Evolutionary conservation across 2,888 invertebrate genomes (phyloP).

Genomic region (Sturmia bella): DNA sequence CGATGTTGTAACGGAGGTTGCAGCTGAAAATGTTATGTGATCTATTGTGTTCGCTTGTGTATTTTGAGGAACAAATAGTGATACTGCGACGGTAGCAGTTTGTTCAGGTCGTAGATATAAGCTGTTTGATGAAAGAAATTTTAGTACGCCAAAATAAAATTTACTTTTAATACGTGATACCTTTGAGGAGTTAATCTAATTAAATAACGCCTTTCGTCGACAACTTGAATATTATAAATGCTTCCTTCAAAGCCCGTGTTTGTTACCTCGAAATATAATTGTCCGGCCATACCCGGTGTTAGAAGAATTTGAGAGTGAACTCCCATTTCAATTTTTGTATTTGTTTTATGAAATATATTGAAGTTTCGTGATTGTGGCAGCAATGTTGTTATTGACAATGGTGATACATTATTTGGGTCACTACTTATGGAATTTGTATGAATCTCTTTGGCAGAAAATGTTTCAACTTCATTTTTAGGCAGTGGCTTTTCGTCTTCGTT

Average conservation of each 20-base stretch:
- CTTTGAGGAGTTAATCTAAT: conserved; percentile 83
- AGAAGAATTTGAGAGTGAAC: conserved; percentile 82
- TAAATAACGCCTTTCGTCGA: conserved; percentile 84
- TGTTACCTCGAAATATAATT: conserved; percentile 87
- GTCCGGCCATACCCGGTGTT: conserved; percentile 78
- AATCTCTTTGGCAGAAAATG: conserved; percentile 76
- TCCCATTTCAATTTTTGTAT: conserved; percentile 82
- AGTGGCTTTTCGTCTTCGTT: conserved; percentile 56
- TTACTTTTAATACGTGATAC: conserved; percentile 80
- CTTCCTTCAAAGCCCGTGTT: conserved; percentile 85
- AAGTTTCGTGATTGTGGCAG: conserved; percentile 48
- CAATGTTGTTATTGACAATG: conserved; percentile 31
- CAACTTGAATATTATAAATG: conserved; percentile 84
- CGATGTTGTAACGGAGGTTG: conserved; percentile 79
- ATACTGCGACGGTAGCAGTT: conserved; percentile 84
- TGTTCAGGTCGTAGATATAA: conserved; percentile 80
- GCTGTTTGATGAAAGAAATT: conserved; percentile 67
- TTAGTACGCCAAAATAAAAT: background rate
- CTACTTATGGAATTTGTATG: conserved; percentile 70
- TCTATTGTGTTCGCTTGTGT: conserved; percentile 84
- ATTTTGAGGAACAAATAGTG: conserved; percentile 81
- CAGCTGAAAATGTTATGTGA: conserved; percentile 85
- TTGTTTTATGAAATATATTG: conserved; percentile 75
- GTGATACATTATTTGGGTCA: conserved; percentile 37
- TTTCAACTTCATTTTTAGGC: conserved; percentile 78